Conservation (phyloP, 2,797 vertebrate genomes). For the Lepus townsendii region DNA sequence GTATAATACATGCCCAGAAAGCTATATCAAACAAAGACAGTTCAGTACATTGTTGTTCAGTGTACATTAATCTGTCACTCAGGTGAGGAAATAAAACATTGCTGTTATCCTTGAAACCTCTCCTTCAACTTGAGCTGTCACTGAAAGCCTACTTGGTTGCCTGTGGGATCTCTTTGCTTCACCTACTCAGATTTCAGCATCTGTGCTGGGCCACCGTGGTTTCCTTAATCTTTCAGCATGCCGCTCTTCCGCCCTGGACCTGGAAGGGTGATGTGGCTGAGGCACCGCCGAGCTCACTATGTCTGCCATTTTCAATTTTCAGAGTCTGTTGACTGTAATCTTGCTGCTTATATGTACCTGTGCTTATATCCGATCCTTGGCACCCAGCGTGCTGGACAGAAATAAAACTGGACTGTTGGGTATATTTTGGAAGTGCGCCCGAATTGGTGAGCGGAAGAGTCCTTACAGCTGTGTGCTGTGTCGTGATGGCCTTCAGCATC, state of each 20-base stretch:
- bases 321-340: slow-evolving; percentile 96
- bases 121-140: neutral
- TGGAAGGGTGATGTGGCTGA: too few species aligned
- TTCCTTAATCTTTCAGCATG: neutral
- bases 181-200: neutral
- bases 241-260: neutral
- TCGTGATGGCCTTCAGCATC: slow-evolving; percentile 97
- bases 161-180: neutral
- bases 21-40: neutral
- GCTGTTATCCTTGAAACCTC: neutral
- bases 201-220: neutral
- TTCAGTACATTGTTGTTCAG: neutral
- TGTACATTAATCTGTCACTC: neutral
- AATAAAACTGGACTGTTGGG: slow-evolving; percentile 92
- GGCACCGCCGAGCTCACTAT: too few species aligned
- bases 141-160: neutral
- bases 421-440: too few species aligned
- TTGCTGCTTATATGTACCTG: slow-evolving; percentile 98
- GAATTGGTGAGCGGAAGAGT: slow-evolving; percentile 94
- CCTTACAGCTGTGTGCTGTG: slow-evolving; percentile 95
- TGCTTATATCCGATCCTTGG: slow-evolving; percentile 96
- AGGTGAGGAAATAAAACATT: neutral
- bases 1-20: neutral
- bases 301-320: slow-evolving; percentile 99
- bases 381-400: slow-evolving; percentile 96